phyloP scores from a whole-genome alignment of 2,797 vertebrate genomes.

The Sebastes matsubarae region DNA sequence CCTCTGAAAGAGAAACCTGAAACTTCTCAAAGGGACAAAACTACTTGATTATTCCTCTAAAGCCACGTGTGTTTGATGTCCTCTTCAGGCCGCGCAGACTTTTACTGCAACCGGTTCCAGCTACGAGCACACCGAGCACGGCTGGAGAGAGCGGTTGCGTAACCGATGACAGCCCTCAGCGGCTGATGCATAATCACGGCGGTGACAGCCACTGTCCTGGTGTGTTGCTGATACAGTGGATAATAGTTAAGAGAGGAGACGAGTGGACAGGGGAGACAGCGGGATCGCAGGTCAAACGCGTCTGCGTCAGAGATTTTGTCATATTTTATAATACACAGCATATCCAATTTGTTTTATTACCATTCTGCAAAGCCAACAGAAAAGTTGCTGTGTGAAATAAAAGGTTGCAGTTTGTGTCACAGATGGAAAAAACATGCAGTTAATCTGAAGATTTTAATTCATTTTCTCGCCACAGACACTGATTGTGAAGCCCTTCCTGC shows the following conservation, averaged over 20 bases:
- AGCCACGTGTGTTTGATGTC: constrained; percentile 16
- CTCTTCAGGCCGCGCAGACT: constrained; percentile 18
- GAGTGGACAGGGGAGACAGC: constrained; percentile 30
- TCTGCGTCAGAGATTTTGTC: constrained; percentile 1
- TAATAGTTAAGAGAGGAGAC: constrained; percentile 27
- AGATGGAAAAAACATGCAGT: background rate
- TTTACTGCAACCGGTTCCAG: background rate
- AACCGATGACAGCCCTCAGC: constrained; percentile 57
- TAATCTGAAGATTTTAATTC: background rate
- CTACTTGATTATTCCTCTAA: background rate
- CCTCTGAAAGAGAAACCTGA: no score
- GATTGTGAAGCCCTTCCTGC: background rate
- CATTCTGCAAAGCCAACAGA: constrained; percentile 7
- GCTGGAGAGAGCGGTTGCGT: constrained; percentile 49
- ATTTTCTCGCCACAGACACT: background rate
- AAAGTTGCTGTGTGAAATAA: background rate
- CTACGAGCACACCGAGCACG: constrained; percentile 24
- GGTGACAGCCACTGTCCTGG: constrained; percentile 37
- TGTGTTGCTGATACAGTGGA: constrained; percentile 63
- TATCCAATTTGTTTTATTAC: constrained; percentile 1
- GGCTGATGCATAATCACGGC: constrained; percentile 51
- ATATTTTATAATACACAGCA: constrained; percentile 14
- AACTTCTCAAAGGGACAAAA: background rate
- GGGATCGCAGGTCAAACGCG: constrained; percentile 37
- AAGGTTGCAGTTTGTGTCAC: background rate